Base-by-base conservation (phyloP, 2,888 invertebrate genomes). In the Tenthredo distinguenda region DNA sequence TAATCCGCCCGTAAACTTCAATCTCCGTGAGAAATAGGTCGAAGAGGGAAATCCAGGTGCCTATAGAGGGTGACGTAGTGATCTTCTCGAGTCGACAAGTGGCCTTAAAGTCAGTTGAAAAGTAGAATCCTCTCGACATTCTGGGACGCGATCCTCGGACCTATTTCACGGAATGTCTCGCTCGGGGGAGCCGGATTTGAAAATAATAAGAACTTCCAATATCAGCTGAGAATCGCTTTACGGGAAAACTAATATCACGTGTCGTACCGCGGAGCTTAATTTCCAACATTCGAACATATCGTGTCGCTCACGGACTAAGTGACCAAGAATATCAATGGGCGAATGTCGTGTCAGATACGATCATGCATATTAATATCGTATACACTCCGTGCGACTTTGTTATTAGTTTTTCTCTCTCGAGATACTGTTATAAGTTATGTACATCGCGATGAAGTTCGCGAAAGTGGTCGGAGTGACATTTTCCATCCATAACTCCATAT, bases 31-130 rank as follows among this genome's bases (percentile, higher is more conserved):
- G 34, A 71, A 71, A 34, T 71, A 34, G 37, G 9, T 71, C 37
- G 37, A 37, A 34, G 37, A n/a, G 18, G 34, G 15, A 37, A 71
- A 34, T 68, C 31, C 31, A 10, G 15, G 15, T 26, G 12, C 26
- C 68, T 12, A 26, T 26, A 18, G 31, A 68, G 68, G 12, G 31
- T 37, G 37, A 71, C 71, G n/a, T 7, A 12, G 71, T 71, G 71
- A 34, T 68, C 68, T 34, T 68, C 68, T 34, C 12, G 68, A 68
- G 68, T 31, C 68, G 68, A 68, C 31, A 18, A 68, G 68, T 55
- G 55, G n/a, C n/a, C 55, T 55, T 15, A 50, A 50, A 26, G 71
- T 71, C n/a, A 72, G 72, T 72, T 72, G 26, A 37, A 76, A 76
- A 76, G 47, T 40, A 47, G 47, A 47, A 76, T 76, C 21, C 76